phyloP scores from a whole-genome alignment of 2,888 invertebrate genomes.

The Xanthia icteritia region DNA sequence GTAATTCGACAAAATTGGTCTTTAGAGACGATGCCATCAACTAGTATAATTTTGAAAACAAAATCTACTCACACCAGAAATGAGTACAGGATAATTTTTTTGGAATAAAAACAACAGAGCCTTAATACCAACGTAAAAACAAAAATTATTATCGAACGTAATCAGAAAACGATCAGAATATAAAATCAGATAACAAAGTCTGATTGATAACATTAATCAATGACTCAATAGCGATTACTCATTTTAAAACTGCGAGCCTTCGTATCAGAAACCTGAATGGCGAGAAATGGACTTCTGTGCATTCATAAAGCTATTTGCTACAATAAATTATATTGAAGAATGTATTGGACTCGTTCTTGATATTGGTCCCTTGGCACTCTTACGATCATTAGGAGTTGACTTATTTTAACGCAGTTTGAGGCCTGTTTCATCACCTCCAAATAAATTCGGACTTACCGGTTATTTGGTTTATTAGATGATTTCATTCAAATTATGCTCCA shows the following conservation, averaged over 20 bases:
- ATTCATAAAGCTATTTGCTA: conserved; percentile 23
- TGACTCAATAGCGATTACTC: conserved; percentile 53
- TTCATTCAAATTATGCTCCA: neutral
- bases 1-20: neutral
- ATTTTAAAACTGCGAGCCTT: conserved; percentile 34
- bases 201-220: conserved; percentile 64
- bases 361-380: neutral
- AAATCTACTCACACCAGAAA: neutral
- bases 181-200: conserved; percentile 49
- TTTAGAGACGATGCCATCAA: neutral
- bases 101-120: neutral
- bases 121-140: neutral
- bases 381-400: neutral
- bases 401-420: neutral
- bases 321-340: conserved; percentile 11
- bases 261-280: conserved; percentile 42
- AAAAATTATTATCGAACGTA: conserved; percentile 17
- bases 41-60: neutral
- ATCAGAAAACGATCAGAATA: conserved; percentile 38
- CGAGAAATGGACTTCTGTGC: conserved; percentile 14
- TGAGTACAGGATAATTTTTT: too few species aligned
- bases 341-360: neutral
- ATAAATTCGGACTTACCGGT: neutral
- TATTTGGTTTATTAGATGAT: neutral
- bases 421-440: neutral